phyloP scores from a whole-genome alignment of 53 echinoderm and acorn worm species.

The Antedon mediterranea region DNA sequence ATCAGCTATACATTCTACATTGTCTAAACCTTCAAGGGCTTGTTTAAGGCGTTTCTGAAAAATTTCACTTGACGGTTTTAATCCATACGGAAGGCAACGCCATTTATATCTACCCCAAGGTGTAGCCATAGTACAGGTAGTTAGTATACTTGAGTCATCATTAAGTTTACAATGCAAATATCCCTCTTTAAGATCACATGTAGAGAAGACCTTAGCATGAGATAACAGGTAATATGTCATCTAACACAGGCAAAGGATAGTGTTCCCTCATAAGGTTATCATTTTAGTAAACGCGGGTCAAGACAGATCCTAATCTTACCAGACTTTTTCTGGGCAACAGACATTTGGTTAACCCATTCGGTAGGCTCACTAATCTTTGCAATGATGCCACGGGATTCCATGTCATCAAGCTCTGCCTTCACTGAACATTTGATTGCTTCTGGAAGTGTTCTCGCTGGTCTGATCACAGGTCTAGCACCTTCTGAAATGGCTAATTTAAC shows the following conservation, averaged over 20 bases:
- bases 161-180: conserved; percentile 44
- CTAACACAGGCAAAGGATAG: conserved; percentile 36
- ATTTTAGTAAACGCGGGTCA: conserved; percentile 38
- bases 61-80: conserved; percentile 32
- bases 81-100: conserved; percentile 39
- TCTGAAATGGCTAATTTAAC: conserved; percentile 4
- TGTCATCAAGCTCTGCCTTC: conserved; percentile 26
- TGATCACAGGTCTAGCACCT: conserved; percentile 14
- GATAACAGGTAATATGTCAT: conserved; percentile 31
- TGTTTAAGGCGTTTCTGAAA: conserved; percentile 34
- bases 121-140: conserved; percentile 40
- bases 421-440: conserved; percentile 23
- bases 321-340: conserved; percentile 28
- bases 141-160: conserved; percentile 33
- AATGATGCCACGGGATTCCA: conserved; percentile 20
- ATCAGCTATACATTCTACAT: conserved; percentile 35
- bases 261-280: conserved; percentile 25
- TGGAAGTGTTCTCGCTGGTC: conserved; percentile 23
- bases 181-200: conserved; percentile 31
- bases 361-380: conserved; percentile 27
- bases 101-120: conserved; percentile 35
- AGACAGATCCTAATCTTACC: conserved; percentile 47
- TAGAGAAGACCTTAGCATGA: conserved; percentile 22
- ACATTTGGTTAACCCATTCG: conserved; percentile 42
- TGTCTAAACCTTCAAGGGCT: conserved; percentile 19